Percentiles rank a stretch among this genome's conserved stretches.
Conservation (phyloP, 2,888 invertebrate species). For the Empis livida region DNA sequence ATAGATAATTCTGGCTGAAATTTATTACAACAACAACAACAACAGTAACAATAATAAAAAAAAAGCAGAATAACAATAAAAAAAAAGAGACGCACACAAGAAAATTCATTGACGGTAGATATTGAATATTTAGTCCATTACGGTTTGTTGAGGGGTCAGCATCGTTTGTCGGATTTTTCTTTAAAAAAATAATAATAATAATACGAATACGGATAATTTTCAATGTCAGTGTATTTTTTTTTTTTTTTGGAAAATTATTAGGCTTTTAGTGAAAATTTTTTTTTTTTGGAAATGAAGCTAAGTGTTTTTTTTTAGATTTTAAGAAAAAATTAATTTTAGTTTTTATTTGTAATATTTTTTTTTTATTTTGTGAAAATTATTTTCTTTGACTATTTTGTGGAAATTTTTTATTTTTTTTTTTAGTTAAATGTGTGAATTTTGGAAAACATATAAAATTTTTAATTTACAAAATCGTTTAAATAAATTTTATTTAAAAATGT, state of each 20-base stretch:
- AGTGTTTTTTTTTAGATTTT: too few relatives aligned
- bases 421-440: background rate
- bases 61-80: too few relatives aligned
- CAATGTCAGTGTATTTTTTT: background rate
- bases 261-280: too few relatives aligned
- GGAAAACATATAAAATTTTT: conserved; percentile 1
- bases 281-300: too few relatives aligned
- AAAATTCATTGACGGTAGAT: background rate
- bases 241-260: background rate
- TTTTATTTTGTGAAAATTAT: background rate
- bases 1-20: too few relatives aligned
- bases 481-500: conserved; percentile 24
- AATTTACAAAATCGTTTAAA: background rate
- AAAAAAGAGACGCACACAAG: background rate
- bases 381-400: too few relatives aligned
- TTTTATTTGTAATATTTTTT: too few relatives aligned
- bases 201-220: too few relatives aligned
- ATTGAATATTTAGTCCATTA: conserved; percentile 12
- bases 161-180: conserved; percentile 3
- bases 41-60: background rate
- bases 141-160: conserved; percentile 15
- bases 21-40: background rate
- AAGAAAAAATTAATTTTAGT: background rate
- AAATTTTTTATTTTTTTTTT: background rate
- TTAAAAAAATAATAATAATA: background rate